phyloP scores from a whole-genome alignment of 1,140 invertebrate genomes.

The Trichoplusia ni region DNA sequence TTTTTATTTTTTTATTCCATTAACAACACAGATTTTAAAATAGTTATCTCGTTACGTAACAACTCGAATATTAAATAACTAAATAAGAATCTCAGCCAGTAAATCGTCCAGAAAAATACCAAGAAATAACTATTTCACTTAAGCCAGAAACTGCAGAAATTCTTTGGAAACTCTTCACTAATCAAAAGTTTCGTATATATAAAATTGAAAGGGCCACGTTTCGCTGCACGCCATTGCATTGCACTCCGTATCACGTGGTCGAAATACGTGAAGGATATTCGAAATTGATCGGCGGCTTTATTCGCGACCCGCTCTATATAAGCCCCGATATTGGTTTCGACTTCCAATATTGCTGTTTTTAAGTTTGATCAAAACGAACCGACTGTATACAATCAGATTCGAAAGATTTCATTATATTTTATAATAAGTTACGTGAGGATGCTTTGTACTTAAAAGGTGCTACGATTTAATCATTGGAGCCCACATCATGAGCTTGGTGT shows the following conservation, averaged over 20 bases:
- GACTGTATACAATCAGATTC: neutral
- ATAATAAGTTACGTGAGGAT: too few species aligned
- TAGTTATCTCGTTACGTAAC: too few species aligned
- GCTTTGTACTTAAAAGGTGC: too few species aligned
- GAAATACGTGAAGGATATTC: conserved; percentile 29
- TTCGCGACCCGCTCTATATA: conserved; percentile 2
- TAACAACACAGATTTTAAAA: neutral
- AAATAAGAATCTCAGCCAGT: neutral
- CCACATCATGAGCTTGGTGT: too few species aligned
- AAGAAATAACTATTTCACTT: neutral
- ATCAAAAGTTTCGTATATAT: neutral
- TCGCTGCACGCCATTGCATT: conserved; percentile 17
- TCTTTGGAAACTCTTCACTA: neutral
- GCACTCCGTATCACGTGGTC: conserved; percentile 18
- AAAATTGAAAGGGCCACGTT: conserved; percentile 4
- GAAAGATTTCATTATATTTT: too few species aligned
- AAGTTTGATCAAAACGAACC: conserved; percentile 10
- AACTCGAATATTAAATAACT: neutral
- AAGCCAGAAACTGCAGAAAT: neutral
- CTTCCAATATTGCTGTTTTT: conserved; percentile 31
- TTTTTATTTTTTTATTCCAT: too few species aligned
- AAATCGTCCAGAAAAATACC: neutral
- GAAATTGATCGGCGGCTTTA: conserved; percentile 34
- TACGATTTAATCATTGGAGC: too few species aligned
- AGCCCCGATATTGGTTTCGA: conserved; percentile 27